Evolutionary conservation across 2,888 invertebrate genomes (phyloP), one percentile per base, ranked within the genome.

Genomic region (Vanessa cardui): DNA sequence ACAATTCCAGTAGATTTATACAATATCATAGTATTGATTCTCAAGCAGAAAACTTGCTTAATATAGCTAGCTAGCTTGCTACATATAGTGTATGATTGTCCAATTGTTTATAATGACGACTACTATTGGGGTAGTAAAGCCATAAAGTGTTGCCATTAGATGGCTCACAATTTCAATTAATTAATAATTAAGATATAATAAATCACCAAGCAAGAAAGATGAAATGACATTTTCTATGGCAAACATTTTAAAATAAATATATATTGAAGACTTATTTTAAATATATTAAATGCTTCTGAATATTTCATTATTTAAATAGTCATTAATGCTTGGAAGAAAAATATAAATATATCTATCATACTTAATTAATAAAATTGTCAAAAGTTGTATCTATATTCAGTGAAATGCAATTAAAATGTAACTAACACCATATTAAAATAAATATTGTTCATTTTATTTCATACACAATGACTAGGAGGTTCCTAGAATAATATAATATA

Each of bases 401-500:
- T 62, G 20, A 62, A 62, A 62, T 62, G 52, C 62, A 62, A 59
- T 45, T 45, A 45, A 12, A 21, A 21, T 58, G 33, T 33, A 56
- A 56, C 33, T 56, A 33, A 56, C 18, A 18, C 33, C n/a, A 39
- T 54, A 18, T 56, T 33, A 39, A 56, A 56, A 39, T 39, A 56
- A 56, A 56, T 39, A 18, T 39, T 18, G 12, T 56, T 39, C 56
- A 52, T 31, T 54, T 54, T 31, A 54, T 31, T 16, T 21, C 15
- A 21, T 50, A 21, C 16, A 50, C 20, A 20, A 50, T 54, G 52
- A 54, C 31, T 54, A 54, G 52, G 52, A 26, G 2, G 2, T 54
- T 6, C 52, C 52, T 54, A 54, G 52, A 54, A 5, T 50, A 64
- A 70, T 69, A 73, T 58, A 26, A 26, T 26, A 26, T 26, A 26